These are phyloP conservation scores for Anolis carolinensis DNA, from an alignment of 2,113 vertebrate genomes.

Conservation along the genomic window DNA sequence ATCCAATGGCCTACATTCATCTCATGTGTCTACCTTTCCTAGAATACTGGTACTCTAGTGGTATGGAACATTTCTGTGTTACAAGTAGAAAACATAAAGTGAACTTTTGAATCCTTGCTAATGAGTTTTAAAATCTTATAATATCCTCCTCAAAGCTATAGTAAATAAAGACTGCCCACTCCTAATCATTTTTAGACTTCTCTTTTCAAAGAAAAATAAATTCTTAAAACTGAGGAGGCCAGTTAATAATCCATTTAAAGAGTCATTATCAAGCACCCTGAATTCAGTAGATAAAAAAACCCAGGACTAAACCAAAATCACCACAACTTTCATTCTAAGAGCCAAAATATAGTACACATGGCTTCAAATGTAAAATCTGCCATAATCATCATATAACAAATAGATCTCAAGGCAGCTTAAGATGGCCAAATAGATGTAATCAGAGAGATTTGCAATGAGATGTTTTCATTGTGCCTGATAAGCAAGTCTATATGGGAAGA, in stretches of 20 bases:
- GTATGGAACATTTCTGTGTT: constrained; percentile 69
- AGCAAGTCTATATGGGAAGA: not conserved
- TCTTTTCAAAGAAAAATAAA: constrained; percentile 25
- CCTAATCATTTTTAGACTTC: constrained; percentile 46
- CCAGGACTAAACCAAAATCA: constrained; percentile 18
- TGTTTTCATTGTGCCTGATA: not conserved
- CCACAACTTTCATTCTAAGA: not conserved
- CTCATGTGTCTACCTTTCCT: constrained; percentile 64
- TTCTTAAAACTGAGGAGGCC: constrained; percentile 53
- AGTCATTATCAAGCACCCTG: constrained; percentile 59
- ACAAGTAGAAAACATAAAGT: constrained; percentile 70
- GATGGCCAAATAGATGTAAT: not conserved
- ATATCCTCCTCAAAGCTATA: constrained; percentile 27
- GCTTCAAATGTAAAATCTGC: not conserved
- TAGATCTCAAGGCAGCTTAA: not conserved
- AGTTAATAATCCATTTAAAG: constrained; percentile 57
- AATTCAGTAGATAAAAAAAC: constrained; percentile 54
- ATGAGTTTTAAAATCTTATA: constrained; percentile 69
- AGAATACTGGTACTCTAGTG: constrained; percentile 67
- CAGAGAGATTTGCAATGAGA: not conserved
- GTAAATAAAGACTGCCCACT: constrained; percentile 41
- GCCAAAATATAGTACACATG: not conserved
- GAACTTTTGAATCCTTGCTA: constrained; percentile 68
- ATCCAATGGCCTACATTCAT: constrained; percentile 64
- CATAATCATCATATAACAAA: too few species aligned